These are phyloP conservation scores for Papilio polyxenes DNA, from an alignment of 1,140 invertebrate species.

Conservation along the genomic window DNA sequence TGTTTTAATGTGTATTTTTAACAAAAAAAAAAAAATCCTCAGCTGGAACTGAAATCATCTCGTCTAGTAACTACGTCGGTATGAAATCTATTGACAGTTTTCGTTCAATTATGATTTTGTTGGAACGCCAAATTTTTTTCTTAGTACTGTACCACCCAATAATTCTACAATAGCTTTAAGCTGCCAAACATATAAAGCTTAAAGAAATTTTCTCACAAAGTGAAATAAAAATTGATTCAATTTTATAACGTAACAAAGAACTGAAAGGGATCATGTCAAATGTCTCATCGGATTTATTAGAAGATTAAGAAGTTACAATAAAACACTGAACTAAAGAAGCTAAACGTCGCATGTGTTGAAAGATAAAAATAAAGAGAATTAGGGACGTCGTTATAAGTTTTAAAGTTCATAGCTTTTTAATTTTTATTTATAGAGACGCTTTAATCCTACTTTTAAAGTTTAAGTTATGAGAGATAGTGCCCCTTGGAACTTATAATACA, in stretches of 20 bases:
- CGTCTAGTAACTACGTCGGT: background rate
- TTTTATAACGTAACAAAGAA: constrained; percentile 46
- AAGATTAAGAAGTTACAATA: constrained; percentile 54
- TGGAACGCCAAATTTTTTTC: background rate
- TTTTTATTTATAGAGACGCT: constrained; percentile 35
- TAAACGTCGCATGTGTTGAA: constrained; percentile 54
- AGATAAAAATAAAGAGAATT: constrained; percentile 54
- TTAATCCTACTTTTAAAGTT: constrained; percentile 31
- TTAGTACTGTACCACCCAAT: constrained; percentile 18
- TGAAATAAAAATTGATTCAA: constrained; percentile 44
- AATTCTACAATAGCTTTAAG: constrained; percentile 31
- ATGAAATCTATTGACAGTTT: constrained; percentile 37
- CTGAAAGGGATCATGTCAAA: constrained; percentile 48
- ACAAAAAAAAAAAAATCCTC: too few species aligned
- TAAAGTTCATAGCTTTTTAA: constrained; percentile 39
- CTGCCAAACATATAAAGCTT: constrained; percentile 34
- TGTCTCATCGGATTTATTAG: constrained; percentile 55
- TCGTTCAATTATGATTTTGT: background rate
- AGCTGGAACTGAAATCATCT: too few species aligned
- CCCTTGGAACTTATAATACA: constrained; percentile 13
- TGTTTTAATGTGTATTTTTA: background rate
- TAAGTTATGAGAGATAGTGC: constrained; percentile 37
- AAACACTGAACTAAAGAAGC: constrained; percentile 58
- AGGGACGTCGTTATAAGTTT: constrained; percentile 38
- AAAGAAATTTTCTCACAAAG: constrained; percentile 44